phyloP scores from a whole-genome alignment of 2,797 vertebrate genomes.

The Gymnoscopelus microlampas region DNA sequence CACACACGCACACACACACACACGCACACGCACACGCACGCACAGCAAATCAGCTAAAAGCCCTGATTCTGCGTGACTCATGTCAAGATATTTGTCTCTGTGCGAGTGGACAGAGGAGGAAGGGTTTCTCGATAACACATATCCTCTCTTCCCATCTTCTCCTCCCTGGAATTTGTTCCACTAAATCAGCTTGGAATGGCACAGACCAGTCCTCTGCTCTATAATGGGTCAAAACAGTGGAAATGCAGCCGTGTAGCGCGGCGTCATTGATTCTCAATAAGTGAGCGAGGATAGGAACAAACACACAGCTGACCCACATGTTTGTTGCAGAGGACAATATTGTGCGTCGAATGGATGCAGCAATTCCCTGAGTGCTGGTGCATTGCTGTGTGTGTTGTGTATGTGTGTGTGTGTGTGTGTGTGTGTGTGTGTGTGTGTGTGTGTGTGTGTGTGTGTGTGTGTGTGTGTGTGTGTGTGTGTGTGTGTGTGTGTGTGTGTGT shows the following conservation, averaged over 20 bases:
- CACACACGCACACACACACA: conserved; percentile 16
- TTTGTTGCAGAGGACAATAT: conserved; percentile 18
- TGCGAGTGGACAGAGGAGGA: conserved; percentile 38
- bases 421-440: not conserved
- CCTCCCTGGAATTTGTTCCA: conserved; percentile 4
- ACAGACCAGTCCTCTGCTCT: conserved; percentile 31
- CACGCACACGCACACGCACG: conserved; percentile 23
- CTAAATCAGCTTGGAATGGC: conserved; percentile 62
- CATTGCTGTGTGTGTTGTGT: not conserved
- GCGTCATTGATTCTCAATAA: conserved; percentile 66
- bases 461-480: not conserved
- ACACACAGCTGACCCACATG: conserved; percentile 52
- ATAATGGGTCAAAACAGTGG: conserved; percentile 32
- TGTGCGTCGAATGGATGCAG: not conserved
- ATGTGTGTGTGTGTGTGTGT: not conserved
- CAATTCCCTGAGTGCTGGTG: not conserved
- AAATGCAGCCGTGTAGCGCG: conserved; percentile 45
- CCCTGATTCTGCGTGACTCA: conserved; percentile 29
- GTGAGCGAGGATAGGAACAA: conserved; percentile 50
- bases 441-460: not conserved
- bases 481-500: not conserved
- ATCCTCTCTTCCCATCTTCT: conserved; percentile 40
- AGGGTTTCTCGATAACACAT: conserved; percentile 52
- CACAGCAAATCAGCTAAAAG: conserved; percentile 59
- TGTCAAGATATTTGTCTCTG: conserved; percentile 45